Percentiles rank a stretch among this genome's conserved stretches.
Conservation (phyloP, 2,113 vertebrate genomes). For the Chlamydotis undulata region DNA sequence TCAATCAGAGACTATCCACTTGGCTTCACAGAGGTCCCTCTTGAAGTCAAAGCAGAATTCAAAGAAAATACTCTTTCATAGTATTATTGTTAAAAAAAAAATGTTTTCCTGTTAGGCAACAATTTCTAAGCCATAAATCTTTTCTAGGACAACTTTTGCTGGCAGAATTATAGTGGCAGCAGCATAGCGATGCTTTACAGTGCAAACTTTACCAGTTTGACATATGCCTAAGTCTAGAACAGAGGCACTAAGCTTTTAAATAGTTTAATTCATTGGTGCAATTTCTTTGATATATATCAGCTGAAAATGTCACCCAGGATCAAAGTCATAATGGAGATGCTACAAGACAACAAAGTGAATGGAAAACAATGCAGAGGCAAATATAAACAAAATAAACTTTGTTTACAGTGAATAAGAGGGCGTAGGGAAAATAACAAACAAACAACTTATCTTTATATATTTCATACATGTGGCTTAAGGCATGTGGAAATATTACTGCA, state of each 20-base stretch:
- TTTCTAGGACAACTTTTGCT: background rate
- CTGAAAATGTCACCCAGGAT: background rate
- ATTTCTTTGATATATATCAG: background rate
- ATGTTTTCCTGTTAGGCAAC: background rate
- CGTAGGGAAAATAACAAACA: background rate
- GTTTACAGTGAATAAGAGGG: background rate
- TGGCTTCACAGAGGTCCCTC: background rate
- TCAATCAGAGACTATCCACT: background rate
- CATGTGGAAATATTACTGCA: background rate
- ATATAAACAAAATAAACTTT: background rate
- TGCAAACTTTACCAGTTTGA: background rate
- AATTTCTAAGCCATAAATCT: background rate
- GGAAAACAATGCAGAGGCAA: background rate
- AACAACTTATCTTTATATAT: background rate
- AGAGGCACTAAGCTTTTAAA: slow-evolving; percentile 8
- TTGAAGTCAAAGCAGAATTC: background rate
- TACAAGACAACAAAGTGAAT: background rate
- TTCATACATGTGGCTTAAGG: background rate
- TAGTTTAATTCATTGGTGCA: background rate
- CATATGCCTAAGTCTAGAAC: background rate
- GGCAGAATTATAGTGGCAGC: background rate
- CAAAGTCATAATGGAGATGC: background rate
- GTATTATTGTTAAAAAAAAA: background rate
- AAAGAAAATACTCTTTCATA: background rate
- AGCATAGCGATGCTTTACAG: background rate